Evolutionary conservation across 2,888 invertebrate genomes (phyloP), one percentile per base, ranked within the genome.

Genomic region (Hipparchia semele): DNA sequence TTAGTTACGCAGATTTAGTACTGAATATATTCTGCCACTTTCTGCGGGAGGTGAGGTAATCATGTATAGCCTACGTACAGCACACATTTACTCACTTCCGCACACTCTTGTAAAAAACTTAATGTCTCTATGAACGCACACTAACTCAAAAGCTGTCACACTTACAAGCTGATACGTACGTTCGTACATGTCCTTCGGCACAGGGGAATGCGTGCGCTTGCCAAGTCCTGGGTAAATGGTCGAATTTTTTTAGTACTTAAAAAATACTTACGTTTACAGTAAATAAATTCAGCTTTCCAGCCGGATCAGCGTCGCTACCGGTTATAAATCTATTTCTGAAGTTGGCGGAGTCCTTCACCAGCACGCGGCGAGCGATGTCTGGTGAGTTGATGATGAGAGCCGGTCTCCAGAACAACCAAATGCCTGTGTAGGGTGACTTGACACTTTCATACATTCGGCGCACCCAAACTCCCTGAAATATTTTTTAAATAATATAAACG

Each of bases 341-440:
- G 58, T 79, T 64, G 0, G 84, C 85, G 0, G 82, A 78, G 68
- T 91, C 90, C 69, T 86, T 90, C 2, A 90, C 80, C 10, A 91
- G 82, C 2, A 91, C 78, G 5, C 81, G 80, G 2, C 82, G 80
- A 0, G 86, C 87, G 12, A 91, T 77, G 33, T 89, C 87, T 0
- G 89, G 87, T 2, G 78, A 83, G 77, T 87, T 87, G 71, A 91
- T 76, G 10, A 91, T 77, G 56, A 91, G 81, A 0, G 84, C 87
- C 4, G 90, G 91, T 12, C 84, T 79, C 89, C 90, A 89, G 76
- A 91, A 87, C 72, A 84, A 56, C 90, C 90, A 91, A 23, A 89
- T 86, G 0, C 91, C 91, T 0, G 87, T 76, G 78, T 90, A 90
- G 0, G 90, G 89, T 0, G 79, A 46, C 0, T 81, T 76, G 78